Percentiles rank a stretch among this genome's conserved stretches.
Evolutionary conservation across 2,888 invertebrate genomes (phyloP).

Genomic region (Mesorhabditis spiculigera): DNA sequence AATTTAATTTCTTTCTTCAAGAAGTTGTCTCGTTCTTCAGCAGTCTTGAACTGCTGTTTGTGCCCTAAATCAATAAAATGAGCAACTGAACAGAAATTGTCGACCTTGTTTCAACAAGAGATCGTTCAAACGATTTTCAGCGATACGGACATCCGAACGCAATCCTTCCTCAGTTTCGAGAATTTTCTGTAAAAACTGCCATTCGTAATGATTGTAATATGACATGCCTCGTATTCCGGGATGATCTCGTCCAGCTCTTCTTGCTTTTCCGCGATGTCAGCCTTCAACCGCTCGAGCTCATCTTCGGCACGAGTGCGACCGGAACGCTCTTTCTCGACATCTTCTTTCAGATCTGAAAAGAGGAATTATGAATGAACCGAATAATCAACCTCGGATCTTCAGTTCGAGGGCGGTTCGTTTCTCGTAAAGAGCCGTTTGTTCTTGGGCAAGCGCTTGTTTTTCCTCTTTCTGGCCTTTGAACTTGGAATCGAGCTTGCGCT

Average conservation of each 20-base stretch:
- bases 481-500: slow-evolving; percentile 60
- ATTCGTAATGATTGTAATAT: background rate
- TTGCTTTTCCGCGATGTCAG: slow-evolving; percentile 84
- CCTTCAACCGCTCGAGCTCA: slow-evolving; percentile 74
- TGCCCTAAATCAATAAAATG: slow-evolving; percentile 11
- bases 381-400: slow-evolving; percentile 72
- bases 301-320: slow-evolving; percentile 25
- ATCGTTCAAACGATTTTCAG: slow-evolving; percentile 92
- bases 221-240: slow-evolving; percentile 76
- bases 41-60: slow-evolving; percentile 71
- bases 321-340: slow-evolving; percentile 60
- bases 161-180: slow-evolving; percentile 84
- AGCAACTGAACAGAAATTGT: slow-evolving; percentile 1
- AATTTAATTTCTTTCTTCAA: slow-evolving; percentile 86
- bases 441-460: slow-evolving; percentile 55
- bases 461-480: slow-evolving; percentile 49
- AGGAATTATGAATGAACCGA: background rate
- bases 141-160: slow-evolving; percentile 75
- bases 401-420: slow-evolving; percentile 86
- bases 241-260: slow-evolving; percentile 82
- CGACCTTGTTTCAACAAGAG: slow-evolving; percentile 84
- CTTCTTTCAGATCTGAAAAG: slow-evolving; percentile 81
- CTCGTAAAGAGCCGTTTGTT: slow-evolving; percentile 61
- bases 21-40: slow-evolving; percentile 90
- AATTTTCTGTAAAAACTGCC: slow-evolving; percentile 66